Conservation (phyloP, 2,888 invertebrate genomes). For the Dioctria rufipes region DNA sequence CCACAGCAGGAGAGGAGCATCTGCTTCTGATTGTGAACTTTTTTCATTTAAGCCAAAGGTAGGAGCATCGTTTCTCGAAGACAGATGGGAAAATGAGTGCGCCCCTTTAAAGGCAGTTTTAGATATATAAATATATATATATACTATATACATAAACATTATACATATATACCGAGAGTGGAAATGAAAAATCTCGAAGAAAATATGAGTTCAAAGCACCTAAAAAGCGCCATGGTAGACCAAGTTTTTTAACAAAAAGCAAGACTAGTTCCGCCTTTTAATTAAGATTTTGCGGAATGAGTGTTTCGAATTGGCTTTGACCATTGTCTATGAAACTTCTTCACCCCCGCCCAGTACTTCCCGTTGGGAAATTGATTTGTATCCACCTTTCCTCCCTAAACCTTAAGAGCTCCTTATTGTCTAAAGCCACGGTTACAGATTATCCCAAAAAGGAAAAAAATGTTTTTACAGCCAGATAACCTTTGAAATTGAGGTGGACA, state of each 20-base stretch:
- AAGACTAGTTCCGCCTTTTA: constrained; percentile 20
- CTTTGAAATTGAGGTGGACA: neutral
- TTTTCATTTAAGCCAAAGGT: constrained; percentile 31
- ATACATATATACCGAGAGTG: neutral
- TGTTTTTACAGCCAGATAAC: constrained; percentile 7
- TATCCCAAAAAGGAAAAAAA: constrained; percentile 1
- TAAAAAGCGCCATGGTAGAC: constrained; percentile 22
- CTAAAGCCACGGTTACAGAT: neutral
- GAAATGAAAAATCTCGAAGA: constrained; percentile 38
- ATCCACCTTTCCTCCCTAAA: constrained; percentile 10
- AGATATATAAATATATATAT: neutral
- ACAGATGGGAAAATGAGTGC: constrained; percentile 37
- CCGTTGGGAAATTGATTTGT: constrained; percentile 26
- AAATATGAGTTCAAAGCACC: constrained; percentile 37
- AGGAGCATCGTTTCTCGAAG: constrained; percentile 33
- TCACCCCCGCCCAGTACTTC: neutral
- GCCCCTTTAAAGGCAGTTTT: constrained; percentile 24
- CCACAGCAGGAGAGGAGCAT: constrained; percentile 21
- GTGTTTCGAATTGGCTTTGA: constrained; percentile 33
- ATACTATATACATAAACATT: too few species aligned
- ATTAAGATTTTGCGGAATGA: constrained; percentile 31
- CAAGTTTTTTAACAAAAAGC: constrained; percentile 25
- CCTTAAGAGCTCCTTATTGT: constrained; percentile 27
- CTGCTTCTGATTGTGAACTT: constrained; percentile 45
- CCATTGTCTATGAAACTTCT: constrained; percentile 24